Base-by-base conservation (phyloP, 1,140 invertebrate species). In the Eufriesea mexicana region DNA sequence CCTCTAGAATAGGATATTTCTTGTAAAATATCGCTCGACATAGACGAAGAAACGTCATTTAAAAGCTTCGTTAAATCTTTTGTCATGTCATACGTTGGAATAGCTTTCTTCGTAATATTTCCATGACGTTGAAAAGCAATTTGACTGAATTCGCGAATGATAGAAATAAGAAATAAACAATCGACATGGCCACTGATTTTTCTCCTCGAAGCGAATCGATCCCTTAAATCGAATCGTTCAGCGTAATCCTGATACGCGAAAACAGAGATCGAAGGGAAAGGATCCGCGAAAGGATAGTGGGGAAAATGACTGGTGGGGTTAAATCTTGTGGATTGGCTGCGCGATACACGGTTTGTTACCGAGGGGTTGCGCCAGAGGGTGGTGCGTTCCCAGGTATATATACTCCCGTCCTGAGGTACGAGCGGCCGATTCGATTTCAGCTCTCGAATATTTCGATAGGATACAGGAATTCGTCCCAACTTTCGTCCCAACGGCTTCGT, bases 281-380 rank as follows among this genome's bases (percentile, higher is more conserved):
- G 72, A 84, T 57, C 62, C 35, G 74, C 18, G 55, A 25, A 54
- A 18, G 66, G 42, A 79, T 35, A 51, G 80, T 51, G 28, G 75
- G 35, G 62, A 55, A 57, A 23, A 0, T n/a, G 25, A 55, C 35
- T 88, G 86, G 87, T 82, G 84, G 87, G 87, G 86, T 77, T 75
- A 70, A 57, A 79, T 14, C 62, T 79, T 83, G 84, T 85, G 86
- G 89, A 90, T 89, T 89, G 88, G 88, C 76, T 84, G 84, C 79
- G 81, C 86, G 76, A 66, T 76, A 80, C 62, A 61, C 68, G 84
- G 51, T 49, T 68, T 83, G 73, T 61, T 74, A 59, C 57, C 45
- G 79, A 87, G 89, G 89, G 89, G 89, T 79, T 90, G 89, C 86
- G 82, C 83, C 57, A 78, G 76, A 86, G 88, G 88, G 84, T 90